Evolutionary conservation across 2,888 invertebrate species (phyloP).

Genomic region (Heliconius erato): DNA sequence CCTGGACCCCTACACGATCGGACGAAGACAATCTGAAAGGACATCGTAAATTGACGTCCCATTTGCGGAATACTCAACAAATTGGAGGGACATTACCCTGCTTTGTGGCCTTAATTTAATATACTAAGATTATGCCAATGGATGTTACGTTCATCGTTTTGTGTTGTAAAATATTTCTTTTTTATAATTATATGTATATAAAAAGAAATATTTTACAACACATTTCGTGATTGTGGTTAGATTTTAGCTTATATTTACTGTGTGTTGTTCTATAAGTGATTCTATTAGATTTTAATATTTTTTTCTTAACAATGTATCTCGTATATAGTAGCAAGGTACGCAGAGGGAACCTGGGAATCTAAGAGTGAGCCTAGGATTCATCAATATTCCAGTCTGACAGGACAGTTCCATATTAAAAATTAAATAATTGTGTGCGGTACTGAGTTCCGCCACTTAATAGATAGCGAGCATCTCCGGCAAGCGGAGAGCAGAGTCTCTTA

Average conservation of each 20-base stretch:
- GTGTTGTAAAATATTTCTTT: not conserved
- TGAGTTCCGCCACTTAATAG: no score
- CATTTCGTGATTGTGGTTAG: not conserved
- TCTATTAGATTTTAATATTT: not conserved
- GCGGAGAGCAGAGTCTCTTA: no score
- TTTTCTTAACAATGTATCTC: no score
- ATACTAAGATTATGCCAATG: conserved; percentile 27
- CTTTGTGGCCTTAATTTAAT: conserved; percentile 59
- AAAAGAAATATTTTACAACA: no score
- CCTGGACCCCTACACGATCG: conserved; percentile 1
- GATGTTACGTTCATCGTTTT: conserved; percentile 18
- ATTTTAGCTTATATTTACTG: not conserved
- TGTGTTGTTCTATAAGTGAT: not conserved
- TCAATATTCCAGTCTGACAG: no score
- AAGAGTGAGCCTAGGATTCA: no score
- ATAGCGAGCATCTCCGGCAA: no score
- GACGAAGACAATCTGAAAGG: conserved; percentile 39
- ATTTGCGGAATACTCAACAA: conserved; percentile 58
- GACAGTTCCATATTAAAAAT: no score
- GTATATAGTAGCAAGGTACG: no score
- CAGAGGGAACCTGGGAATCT: no score
- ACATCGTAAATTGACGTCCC: conserved; percentile 69
- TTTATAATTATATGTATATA: not conserved
- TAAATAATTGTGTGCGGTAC: no score
- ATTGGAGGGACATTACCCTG: conserved; percentile 47